phyloP scores from a whole-genome alignment of 2,797 vertebrate genomes.

The Leptatherina wallacei region DNA sequence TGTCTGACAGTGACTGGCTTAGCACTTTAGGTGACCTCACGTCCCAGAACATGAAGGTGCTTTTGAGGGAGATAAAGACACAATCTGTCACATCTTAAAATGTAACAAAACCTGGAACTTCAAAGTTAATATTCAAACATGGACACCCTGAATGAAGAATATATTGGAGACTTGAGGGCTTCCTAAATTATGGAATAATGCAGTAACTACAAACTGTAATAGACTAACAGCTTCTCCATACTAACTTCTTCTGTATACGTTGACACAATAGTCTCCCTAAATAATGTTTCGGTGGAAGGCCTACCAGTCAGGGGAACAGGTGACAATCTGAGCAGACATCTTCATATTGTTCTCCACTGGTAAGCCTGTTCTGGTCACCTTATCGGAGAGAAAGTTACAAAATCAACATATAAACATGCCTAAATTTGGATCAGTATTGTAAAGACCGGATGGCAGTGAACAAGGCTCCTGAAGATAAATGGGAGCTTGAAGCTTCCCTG shows the following conservation, averaged over 20 bases:
- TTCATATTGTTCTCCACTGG: constrained; percentile 85
- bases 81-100: neutral
- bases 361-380: constrained; percentile 84
- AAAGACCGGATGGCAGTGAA: neutral
- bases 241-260: too few relatives aligned
- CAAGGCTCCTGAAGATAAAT: constrained; percentile 19
- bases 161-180: too few relatives aligned
- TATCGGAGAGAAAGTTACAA: constrained; percentile 53
- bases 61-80: constrained; percentile 53
- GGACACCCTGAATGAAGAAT: too few relatives aligned
- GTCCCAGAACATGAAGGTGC: constrained; percentile 92
- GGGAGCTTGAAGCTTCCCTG: constrained; percentile 15
- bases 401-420: constrained; percentile 14
- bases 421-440: constrained; percentile 3
- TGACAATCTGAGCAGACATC: constrained; percentile 85
- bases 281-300: neutral
- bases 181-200: too few relatives aligned
- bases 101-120: neutral
- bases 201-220: too few relatives aligned
- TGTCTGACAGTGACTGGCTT: constrained; percentile 52
- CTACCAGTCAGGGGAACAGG: constrained; percentile 92
- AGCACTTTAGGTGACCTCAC: constrained; percentile 76
- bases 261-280: too few relatives aligned
- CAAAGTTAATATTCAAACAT: constrained; percentile 1
- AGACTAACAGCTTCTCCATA: too few relatives aligned